A percentile compares a stretch with the other conserved stretches of the same genome.
Conservation (phyloP, 2,888 invertebrate species). For the Chloroclysta siterata region DNA sequence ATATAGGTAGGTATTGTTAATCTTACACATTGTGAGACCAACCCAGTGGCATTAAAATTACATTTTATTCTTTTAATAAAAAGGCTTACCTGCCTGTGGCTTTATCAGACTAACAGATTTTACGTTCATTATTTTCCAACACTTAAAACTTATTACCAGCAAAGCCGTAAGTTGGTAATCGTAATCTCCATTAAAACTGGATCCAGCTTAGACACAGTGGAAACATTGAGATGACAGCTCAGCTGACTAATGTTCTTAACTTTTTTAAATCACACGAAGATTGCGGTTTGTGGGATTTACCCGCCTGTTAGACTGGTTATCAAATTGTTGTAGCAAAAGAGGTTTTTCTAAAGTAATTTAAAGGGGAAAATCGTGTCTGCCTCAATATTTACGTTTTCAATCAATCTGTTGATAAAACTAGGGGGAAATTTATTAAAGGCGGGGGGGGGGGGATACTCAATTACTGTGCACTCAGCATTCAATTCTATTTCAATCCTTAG, state of each 20-base stretch:
- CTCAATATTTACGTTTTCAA: not conserved
- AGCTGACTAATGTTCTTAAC: slow-evolving; percentile 16
- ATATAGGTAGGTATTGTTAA: too few species aligned
- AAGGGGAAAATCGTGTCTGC: not conserved
- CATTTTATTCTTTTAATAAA: too few species aligned
- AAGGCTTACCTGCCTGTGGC: too few species aligned
- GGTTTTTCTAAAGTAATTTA: not conserved
- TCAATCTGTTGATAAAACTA: slow-evolving; percentile 15
- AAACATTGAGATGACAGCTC: slow-evolving; percentile 11
- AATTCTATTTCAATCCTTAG: slow-evolving; percentile 9
- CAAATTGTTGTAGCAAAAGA: not conserved
- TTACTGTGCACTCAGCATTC: slow-evolving; percentile 16
- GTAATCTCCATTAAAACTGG: slow-evolving; percentile 15
- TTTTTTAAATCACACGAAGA: slow-evolving; percentile 9
- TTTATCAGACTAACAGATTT: not conserved
- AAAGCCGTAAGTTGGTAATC: slow-evolving; percentile 2
- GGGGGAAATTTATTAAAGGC: slow-evolving; percentile 13
- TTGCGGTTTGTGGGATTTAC: not conserved
- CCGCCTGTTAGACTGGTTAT: not conserved
- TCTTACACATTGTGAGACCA: too few species aligned
- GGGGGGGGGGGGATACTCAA: slow-evolving; percentile 9
- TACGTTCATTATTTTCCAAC: not conserved
- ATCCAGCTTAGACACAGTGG: slow-evolving; percentile 13
- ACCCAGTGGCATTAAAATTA: too few species aligned
- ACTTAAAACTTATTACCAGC: slow-evolving; percentile 11